Evolutionary conservation across 2,113 vertebrate genomes (phyloP).

Genomic region (Leptobrachium ailaonicum): DNA sequence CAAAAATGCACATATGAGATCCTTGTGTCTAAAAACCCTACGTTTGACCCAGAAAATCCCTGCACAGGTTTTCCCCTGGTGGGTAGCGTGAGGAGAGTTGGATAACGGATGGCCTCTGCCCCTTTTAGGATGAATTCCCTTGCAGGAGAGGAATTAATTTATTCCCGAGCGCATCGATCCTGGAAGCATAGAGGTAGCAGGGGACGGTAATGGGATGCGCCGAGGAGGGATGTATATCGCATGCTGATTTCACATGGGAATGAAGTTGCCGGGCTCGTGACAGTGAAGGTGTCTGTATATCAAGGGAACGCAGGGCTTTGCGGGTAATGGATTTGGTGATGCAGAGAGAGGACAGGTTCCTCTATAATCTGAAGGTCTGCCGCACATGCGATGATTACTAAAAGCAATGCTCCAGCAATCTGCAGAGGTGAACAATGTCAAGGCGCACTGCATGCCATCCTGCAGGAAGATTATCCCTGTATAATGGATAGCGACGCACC

Average conservation of each 20-base stretch:
- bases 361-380: conserved; percentile 29
- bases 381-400: conserved; percentile 23
- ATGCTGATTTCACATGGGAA: conserved; percentile 41
- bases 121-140: too few relatives aligned
- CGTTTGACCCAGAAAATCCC: too few relatives aligned
- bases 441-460: background rate
- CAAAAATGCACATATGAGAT: too few relatives aligned
- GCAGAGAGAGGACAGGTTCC: conserved; percentile 11
- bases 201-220: background rate
- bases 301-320: conserved; percentile 5
- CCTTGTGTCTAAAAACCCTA: too few relatives aligned
- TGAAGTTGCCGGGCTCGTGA: conserved; percentile 34
- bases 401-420: conserved; percentile 26
- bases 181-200: background rate
- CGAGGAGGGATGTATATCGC: conserved; percentile 6
- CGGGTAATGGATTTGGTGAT: conserved; percentile 41
- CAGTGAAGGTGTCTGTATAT: conserved; percentile 38
- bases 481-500: too few relatives aligned
- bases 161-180: too few relatives aligned
- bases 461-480: background rate
- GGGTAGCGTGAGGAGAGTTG: too few relatives aligned
- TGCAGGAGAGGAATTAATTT: too few relatives aligned
- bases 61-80: too few relatives aligned
- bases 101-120: too few relatives aligned
- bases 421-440: conserved; percentile 14